Evolutionary conservation across 1,140 invertebrate species (phyloP), one percentile per base, ranked within the genome.

Genomic region (Leptestheria dahalacensis): DNA sequence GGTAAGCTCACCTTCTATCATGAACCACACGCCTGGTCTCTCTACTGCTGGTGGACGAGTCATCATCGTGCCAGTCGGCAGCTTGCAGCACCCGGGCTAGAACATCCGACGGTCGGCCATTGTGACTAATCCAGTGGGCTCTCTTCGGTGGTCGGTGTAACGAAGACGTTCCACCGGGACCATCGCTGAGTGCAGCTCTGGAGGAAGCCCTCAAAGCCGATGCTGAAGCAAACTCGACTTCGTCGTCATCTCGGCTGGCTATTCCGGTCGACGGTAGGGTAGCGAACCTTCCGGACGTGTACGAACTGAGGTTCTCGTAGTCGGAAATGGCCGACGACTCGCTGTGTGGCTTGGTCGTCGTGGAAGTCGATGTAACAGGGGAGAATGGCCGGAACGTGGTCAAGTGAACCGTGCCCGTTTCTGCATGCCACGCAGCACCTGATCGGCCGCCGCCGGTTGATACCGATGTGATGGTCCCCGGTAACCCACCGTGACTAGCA

Each of bases 301-400:
- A 55, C 1, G 53, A 55, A 33, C 53, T 55, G 11, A 55, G 26
- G n/a, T 55, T 55, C 28, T 55, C 53, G 26, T 55, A 55, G n/a
- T 55, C 53, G 53, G 53, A 55, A 15, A 33, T 55, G n/a, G 26
- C 26, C 3, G 53, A 25, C 15, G 53, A 55, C 12, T 55, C 53
- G 11, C 53, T 55, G 26, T 55, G 26, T 2, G 53, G 2, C 33
- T 55, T 55, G 21, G 52, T 1, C 24, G 52, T 53, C 20, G 21
- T 29, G 24, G 15, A 24, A 53, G 51, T 1, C 26, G 26, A 29
- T 10, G 26, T 28, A 29, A 28, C 53, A 11, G 53, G 20, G 9
- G 53, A 26, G 26, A 55, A 55, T 20, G 53, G 53, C 53, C 53
- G 53, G 53, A 55, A 55, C 23, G 53, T 55, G 10, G 53, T 55